Conservation (phyloP, 1,140 invertebrate genomes). For the Mesaphorura yosii region DNA sequence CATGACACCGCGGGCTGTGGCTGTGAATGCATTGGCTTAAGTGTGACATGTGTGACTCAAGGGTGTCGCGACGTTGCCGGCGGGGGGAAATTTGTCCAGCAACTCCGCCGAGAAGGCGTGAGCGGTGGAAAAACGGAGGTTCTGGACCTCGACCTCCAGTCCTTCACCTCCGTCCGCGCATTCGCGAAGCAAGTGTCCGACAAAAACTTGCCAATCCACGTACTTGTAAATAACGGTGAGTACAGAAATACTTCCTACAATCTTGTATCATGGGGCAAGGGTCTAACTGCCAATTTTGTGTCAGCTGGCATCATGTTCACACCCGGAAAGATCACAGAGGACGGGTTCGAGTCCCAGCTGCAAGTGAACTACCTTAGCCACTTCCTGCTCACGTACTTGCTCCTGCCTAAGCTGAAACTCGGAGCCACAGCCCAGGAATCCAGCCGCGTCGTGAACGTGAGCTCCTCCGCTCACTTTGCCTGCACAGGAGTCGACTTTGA, state of each 20-base stretch:
- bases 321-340: constrained; percentile 57
- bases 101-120: constrained; percentile 43
- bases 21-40: too few relatives aligned
- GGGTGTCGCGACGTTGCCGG: constrained; percentile 48
- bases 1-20: too few relatives aligned
- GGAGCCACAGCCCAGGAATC: constrained; percentile 18
- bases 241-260: background rate
- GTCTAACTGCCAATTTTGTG: constrained; percentile 20
- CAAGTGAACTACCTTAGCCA: constrained; percentile 76
- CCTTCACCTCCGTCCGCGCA: constrained; percentile 57
- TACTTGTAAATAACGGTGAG: constrained; percentile 71
- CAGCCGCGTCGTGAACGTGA: constrained; percentile 72
- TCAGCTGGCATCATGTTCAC: constrained; percentile 75
- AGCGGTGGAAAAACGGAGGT: constrained; percentile 39
- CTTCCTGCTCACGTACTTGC: constrained; percentile 68
- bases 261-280: background rate
- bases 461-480: constrained; percentile 64
- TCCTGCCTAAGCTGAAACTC: constrained; percentile 54
- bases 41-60: too few relatives aligned
- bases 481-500: constrained; percentile 44
- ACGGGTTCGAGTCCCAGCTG: constrained; percentile 73
- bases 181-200: constrained; percentile 57
- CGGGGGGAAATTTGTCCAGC: constrained; percentile 45
- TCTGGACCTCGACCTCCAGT: constrained; percentile 48
- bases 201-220: constrained; percentile 52